These are phyloP conservation scores for Rhabdophis nuchalis DNA, from an alignment of 2,797 vertebrate species.

Conservation along the genomic window DNA sequence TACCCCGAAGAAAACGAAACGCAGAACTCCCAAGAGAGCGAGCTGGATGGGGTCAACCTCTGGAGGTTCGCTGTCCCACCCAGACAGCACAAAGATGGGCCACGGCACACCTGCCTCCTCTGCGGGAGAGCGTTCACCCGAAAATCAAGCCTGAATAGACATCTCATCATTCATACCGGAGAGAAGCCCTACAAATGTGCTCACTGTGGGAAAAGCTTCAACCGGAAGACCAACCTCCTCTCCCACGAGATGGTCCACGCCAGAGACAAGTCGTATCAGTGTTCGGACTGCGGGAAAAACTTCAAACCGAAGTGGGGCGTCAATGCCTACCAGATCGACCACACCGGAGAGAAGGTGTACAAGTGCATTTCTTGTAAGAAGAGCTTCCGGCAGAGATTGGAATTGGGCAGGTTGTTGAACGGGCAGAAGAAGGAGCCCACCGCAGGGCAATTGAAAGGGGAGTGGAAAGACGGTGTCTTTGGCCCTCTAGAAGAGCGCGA, in stretches of 20 bases:
- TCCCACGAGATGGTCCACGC: not conserved
- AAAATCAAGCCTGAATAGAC: not conserved
- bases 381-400: not conserved
- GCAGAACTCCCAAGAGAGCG: not conserved
- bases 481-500: not conserved
- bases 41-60: not conserved
- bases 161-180: not conserved
- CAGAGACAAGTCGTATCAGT: not conserved
- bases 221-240: not conserved
- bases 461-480: not conserved
- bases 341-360: not conserved
- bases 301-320: constrained; percentile 18
- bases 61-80: not conserved
- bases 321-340: not conserved
- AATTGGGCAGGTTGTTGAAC: not conserved
- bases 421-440: not conserved
- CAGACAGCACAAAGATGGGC: not conserved
- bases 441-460: not conserved
- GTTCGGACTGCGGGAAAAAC: not conserved
- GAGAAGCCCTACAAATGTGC: constrained; percentile 11
- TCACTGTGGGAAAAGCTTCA: not conserved
- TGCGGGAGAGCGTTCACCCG: constrained; percentile 5
- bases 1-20: not conserved
- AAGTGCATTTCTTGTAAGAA: not conserved
- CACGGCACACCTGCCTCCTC: not conserved